These are phyloP conservation scores for Odontomyia ornata DNA, from an alignment of 2,888 invertebrate species.

Conservation along the genomic window DNA sequence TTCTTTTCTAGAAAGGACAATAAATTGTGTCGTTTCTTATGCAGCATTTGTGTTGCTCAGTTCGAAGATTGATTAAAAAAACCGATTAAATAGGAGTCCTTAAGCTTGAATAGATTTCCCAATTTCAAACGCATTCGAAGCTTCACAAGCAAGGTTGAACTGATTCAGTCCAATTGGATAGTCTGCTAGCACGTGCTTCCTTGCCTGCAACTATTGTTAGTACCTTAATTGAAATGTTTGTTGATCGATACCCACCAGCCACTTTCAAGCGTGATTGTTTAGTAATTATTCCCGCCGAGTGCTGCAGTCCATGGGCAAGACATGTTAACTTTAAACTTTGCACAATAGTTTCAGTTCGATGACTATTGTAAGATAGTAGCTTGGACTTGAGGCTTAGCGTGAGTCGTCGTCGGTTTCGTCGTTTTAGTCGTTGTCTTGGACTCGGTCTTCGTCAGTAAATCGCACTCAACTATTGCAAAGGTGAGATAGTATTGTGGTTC, in stretches of 20 bases:
- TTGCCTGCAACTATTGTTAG: no score
- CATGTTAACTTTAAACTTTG: slow-evolving; percentile 25
- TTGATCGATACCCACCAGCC: background rate
- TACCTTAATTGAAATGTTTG: no score
- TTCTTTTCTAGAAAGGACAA: no score
- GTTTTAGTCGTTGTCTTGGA: background rate
- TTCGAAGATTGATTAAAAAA: no score
- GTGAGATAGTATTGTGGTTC: slow-evolving; percentile 28
- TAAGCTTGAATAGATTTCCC: no score
- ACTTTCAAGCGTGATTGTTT: background rate
- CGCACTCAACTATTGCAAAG: slow-evolving; percentile 12
- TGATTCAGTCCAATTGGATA: no score
- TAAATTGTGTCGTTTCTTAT: no score
- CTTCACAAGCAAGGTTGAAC: no score
- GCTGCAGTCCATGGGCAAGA: background rate
- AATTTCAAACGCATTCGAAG: no score
- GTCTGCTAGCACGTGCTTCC: no score
- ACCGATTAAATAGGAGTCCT: no score
- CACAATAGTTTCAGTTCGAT: slow-evolving; percentile 14
- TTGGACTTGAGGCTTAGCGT: slow-evolving; percentile 13
- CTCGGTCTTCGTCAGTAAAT: background rate
- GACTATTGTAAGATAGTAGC: slow-evolving; percentile 19
- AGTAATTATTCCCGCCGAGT: background rate
- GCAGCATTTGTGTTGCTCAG: no score
- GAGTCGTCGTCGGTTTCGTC: background rate